Evolutionary conservation across 1,140 invertebrate species (phyloP).

Genomic region (Drosophila leontia): DNA sequence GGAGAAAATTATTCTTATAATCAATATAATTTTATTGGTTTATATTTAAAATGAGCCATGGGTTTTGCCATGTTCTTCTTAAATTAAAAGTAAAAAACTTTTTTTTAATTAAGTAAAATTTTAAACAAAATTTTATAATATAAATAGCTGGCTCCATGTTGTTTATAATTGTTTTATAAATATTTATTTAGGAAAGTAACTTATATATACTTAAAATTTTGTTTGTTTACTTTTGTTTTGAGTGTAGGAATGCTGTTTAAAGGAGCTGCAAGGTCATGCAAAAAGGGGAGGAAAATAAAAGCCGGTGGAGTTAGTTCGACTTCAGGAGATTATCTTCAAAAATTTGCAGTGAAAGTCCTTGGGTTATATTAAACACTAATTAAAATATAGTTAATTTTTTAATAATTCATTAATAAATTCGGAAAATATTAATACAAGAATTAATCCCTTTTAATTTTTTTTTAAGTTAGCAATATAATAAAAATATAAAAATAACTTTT

Average conservation of each 20-base stretch:
- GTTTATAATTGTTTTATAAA: not conserved
- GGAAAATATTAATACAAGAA: too few relatives aligned
- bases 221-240: not conserved
- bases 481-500: too few relatives aligned
- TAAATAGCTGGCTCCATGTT: not conserved
- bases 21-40: not conserved
- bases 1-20: not conserved
- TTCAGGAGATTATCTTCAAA: not conserved
- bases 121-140: too few relatives aligned
- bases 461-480: too few relatives aligned
- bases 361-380: not conserved
- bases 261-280: conserved; percentile 30
- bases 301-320: conserved; percentile 3
- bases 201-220: too few relatives aligned
- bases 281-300: conserved; percentile 6
- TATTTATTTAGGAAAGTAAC: not conserved
- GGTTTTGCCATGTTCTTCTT: too few relatives aligned
- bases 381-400: not conserved
- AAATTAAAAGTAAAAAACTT: too few relatives aligned
- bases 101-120: too few relatives aligned
- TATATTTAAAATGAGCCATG: too few relatives aligned
- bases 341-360: too few relatives aligned
- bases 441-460: too few relatives aligned
- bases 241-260: conserved; percentile 9
- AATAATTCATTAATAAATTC: too few relatives aligned